These are phyloP conservation scores for Nothoprocta perdicaria DNA, from an alignment of 2,113 vertebrate genomes.

Conservation along the genomic window DNA sequence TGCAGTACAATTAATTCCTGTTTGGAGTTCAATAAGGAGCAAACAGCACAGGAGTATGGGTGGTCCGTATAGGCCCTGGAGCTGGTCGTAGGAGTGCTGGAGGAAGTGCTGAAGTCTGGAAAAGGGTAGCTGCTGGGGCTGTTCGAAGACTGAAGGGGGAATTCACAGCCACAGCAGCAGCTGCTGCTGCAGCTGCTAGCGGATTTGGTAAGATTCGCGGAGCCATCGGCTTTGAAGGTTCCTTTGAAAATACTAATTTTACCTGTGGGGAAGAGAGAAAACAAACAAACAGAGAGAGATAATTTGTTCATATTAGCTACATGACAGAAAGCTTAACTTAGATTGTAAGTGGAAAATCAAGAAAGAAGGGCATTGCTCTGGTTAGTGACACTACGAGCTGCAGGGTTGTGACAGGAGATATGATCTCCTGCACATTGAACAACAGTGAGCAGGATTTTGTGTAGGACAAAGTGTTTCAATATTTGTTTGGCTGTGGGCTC, in stretches of 20 bases:
- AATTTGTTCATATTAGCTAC: constrained; percentile 3
- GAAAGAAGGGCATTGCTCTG: neutral
- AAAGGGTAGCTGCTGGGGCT: constrained; percentile 84
- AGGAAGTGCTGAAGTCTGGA: constrained; percentile 90
- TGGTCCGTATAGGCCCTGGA: constrained; percentile 93
- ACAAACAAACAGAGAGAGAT: constrained; percentile 36
- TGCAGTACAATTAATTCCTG: constrained; percentile 84
- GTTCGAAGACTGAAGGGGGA: constrained; percentile 88
- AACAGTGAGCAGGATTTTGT: neutral
- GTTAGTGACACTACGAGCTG: neutral
- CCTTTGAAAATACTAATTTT: constrained; percentile 90
- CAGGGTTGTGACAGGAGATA: neutral
- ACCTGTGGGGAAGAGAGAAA: constrained; percentile 78
- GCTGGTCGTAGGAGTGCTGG: constrained; percentile 91
- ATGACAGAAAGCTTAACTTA: neutral
- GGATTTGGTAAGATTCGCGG: constrained; percentile 90
- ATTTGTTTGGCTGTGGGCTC: neutral
- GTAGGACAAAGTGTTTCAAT: neutral
- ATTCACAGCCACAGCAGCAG: constrained; percentile 85
- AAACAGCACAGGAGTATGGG: constrained; percentile 93
- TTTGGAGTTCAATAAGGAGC: constrained; percentile 90
- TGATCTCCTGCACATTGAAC: accelerated
- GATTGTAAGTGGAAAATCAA: neutral
- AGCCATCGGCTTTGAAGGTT: constrained; percentile 86
- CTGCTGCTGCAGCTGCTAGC: constrained; percentile 85